Conservation (phyloP, 2,113 vertebrate genomes). For the Coturnix japonica region DNA sequence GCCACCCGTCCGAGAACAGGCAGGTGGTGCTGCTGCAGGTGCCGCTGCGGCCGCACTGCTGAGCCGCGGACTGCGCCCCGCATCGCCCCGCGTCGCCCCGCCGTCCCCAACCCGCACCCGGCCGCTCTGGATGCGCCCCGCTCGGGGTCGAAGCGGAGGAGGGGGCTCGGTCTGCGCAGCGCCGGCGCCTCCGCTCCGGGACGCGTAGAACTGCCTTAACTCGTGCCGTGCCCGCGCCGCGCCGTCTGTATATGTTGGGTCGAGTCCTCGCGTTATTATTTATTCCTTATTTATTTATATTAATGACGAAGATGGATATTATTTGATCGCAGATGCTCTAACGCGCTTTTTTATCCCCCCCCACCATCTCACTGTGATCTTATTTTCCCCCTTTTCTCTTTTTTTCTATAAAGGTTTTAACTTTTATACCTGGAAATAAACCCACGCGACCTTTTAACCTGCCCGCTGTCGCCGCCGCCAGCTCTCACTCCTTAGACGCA, state of each 20-base stretch:
- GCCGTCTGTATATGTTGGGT: constrained; percentile 96
- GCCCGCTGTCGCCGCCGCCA: constrained; percentile 85
- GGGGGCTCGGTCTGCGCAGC: constrained; percentile 89
- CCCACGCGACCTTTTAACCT: constrained; percentile 79
- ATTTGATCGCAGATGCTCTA: constrained; percentile 79
- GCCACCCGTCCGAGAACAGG: constrained; percentile 98
- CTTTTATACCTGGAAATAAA: constrained; percentile 83
- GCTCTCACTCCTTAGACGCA: constrained; percentile 99
- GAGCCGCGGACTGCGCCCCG: constrained; percentile 32
- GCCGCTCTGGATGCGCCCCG: background rate
- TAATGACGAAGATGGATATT: constrained; percentile 92
- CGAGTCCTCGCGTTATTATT: constrained; percentile 86
- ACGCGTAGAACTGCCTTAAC: constrained; percentile 94
- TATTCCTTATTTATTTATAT: constrained; percentile 99
- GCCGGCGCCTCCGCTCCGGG: constrained; percentile 94
- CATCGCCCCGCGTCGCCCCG: too few relatives aligned
- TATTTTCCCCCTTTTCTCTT: constrained; percentile 67
- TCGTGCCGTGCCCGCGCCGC: constrained; percentile 72
- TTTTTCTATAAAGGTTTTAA: constrained; percentile 78
- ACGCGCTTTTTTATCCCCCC: constrained; percentile 38
- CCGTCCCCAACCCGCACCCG: too few relatives aligned
- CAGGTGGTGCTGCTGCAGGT: constrained; percentile 98
- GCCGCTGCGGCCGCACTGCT: constrained; percentile 97
- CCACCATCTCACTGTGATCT: constrained; percentile 90
- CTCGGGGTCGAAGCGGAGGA: constrained; percentile 57